Base-by-base conservation (phyloP, 2,113 vertebrate species). In the Gambusia affinis region DNA sequence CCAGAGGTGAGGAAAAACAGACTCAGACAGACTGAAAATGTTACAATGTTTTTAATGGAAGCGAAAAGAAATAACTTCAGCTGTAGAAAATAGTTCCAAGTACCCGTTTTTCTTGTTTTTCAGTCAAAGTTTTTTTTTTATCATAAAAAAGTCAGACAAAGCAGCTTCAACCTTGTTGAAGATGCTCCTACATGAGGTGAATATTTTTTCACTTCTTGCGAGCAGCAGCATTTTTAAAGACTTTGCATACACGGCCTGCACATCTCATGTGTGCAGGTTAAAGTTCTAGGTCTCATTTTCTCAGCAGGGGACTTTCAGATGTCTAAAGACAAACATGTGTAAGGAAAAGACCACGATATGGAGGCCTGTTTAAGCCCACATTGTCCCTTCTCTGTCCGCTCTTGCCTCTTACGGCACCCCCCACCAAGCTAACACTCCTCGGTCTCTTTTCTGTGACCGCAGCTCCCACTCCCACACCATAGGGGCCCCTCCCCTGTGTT, bases 401-500 rank as follows among this genome's bases (percentile, higher is more conserved):
- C 75, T 83, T 81, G 90, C 79, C 82, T 90, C 80, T 88, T 87
- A 85, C 91, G 81, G 88, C 86, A 90, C 90, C 93, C 93, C 51
- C 93, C 92, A 89, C 91, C 91, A 88, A 88, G 91, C 89, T 85
- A 85, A 81, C 88, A 88, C 86, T 90, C 88, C 90, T 87, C 90
- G 84, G 86, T 90, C 90, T 92, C 84, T 74, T 92, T 91, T 90
- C 89, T 90, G 83, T 83, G 84, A 78, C 87, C 87, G 79, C 75
- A 71, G 76, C 79, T 74, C 72, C 79, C 94, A 96, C 96, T 95
- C 96, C 95, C 95, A 96, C 94, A 96, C 95, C 90, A 88, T 96
- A 91, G 95, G 96, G 95, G 95, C 95, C 94, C 96, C 95, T 92
- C 91, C 95, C 95, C 94, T 85, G 96, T 95, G 96, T 97, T 97